Evolutionary conservation across 2,113 vertebrate species (phyloP).

Genomic region (Chroicocephalus ridibundus): DNA sequence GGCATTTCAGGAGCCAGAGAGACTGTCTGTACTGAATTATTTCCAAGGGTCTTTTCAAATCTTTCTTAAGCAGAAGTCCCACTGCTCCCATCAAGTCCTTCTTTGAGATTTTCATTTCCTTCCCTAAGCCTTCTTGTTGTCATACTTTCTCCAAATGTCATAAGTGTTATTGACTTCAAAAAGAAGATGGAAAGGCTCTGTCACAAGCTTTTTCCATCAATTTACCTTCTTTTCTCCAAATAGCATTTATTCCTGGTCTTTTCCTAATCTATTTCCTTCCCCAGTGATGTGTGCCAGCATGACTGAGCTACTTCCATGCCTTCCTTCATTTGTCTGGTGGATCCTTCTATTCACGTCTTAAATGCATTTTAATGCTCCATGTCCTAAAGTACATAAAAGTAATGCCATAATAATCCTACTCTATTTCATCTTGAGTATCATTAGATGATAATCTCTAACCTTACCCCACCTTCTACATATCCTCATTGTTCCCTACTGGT

Average conservation of each 20-base stretch:
- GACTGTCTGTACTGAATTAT: background rate
- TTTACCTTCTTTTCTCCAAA: background rate
- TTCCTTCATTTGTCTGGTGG: background rate
- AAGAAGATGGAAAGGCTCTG: background rate
- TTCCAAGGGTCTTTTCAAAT: conserved; percentile 1
- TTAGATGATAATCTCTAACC: background rate
- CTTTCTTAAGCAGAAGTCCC: background rate
- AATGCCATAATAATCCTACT: background rate
- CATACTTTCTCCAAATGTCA: background rate
- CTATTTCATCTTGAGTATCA: background rate
- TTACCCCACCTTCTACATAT: background rate
- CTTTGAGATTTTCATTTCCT: background rate
- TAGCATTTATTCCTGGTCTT: background rate
- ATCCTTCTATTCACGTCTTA: background rate
- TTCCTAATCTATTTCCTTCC: background rate
- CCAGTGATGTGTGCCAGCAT: background rate
- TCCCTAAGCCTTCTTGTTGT: background rate
- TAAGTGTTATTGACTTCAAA: background rate
- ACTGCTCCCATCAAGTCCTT: background rate
- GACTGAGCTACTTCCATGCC: background rate
- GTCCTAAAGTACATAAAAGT: background rate
- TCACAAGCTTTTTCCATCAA: background rate
- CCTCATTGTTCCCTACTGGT: background rate
- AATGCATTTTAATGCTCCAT: background rate
- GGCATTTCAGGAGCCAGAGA: background rate